A percentile compares a stretch with the other conserved stretches of the same genome.
phyloP scores from a whole-genome alignment of 2,888 invertebrate genomes.

The Galeruca laticollis region DNA sequence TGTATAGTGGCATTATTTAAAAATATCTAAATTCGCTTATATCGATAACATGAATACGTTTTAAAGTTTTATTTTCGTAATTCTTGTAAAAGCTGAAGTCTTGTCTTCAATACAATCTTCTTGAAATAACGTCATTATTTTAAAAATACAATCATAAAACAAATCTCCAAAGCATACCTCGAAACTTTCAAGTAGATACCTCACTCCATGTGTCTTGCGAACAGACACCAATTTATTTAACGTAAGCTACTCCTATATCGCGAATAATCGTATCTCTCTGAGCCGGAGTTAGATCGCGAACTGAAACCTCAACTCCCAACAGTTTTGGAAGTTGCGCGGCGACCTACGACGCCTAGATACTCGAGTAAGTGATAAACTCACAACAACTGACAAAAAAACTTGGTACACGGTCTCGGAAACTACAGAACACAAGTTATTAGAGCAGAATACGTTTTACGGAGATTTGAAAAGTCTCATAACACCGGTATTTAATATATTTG shows the following conservation, averaged over 20 bases:
- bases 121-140: no score
- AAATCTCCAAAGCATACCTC: no score
- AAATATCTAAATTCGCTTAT: no score
- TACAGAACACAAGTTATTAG: conserved; percentile 43
- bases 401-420: conserved; percentile 29
- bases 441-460: conserved; percentile 22
- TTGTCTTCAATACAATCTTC: no score
- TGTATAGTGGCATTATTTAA: no score
- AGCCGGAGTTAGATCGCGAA: conserved; percentile 49
- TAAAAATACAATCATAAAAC: no score
- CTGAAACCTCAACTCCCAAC: conserved; percentile 47
- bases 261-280: conserved; percentile 19
- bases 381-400: conserved; percentile 41
- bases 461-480: conserved; percentile 23
- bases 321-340: conserved; percentile 31
- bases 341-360: conserved; percentile 35
- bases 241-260: conserved; percentile 23
- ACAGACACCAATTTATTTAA: conserved; percentile 18
- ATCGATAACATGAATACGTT: no score
- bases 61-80: no score
- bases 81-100: no score
- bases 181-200: not conserved
- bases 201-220: conserved; percentile 4
- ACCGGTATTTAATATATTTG: not conserved
- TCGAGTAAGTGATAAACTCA: conserved; percentile 47